Evolutionary conservation across 2,888 invertebrate species (phyloP), one percentile per base, ranked within the genome.

Genomic region (Ectemnius cavifrons): DNA sequence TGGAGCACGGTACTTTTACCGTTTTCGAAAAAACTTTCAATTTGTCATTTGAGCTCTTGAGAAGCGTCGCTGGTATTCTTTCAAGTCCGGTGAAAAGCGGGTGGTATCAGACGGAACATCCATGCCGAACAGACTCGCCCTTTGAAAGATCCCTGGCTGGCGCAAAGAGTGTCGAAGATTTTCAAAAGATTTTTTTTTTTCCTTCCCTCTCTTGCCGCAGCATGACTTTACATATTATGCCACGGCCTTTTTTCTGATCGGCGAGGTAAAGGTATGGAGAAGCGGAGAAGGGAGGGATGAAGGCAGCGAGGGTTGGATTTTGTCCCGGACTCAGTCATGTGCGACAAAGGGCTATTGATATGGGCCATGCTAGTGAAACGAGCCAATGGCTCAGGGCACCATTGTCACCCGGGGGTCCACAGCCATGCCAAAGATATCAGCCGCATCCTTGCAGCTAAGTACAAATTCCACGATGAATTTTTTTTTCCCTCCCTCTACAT

Each of bases 261-360:
- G 52, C 5, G 16, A 52, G 52, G 23, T 23, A 52, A 13, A 16
- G 52, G 52, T 14, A 52, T 6, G 52, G 52, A 16, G 5, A n/a
- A 47, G 47, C 1, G 47, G 47, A 3, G 47, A 47, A 62, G 47
- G 11, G 20, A n/a, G n/a, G 13, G 49, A 20, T 47, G 63, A 56
- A 61, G 73, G 20, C 20, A 20, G 23, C 37, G 37, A 56, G 56
- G 45, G 47, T 62, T 28, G 74, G 45, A 76, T 76, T 76, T 76
- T 74, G 63, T 74, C 74, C 74, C 45, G 68, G 57, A 77, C 68
- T 76, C 77, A 75, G 77, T 77, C 68, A 72, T 72, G 77, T 76
- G 77, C 77, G 75, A 77, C 77, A 77, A 75, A 77, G 67, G 76
- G 71, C 71, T 76, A 77, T 77, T 75, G 77, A 77, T 77, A 75